These are phyloP conservation scores for Anas acuta DNA, from an alignment of 2,797 vertebrate species.

Conservation along the genomic window DNA sequence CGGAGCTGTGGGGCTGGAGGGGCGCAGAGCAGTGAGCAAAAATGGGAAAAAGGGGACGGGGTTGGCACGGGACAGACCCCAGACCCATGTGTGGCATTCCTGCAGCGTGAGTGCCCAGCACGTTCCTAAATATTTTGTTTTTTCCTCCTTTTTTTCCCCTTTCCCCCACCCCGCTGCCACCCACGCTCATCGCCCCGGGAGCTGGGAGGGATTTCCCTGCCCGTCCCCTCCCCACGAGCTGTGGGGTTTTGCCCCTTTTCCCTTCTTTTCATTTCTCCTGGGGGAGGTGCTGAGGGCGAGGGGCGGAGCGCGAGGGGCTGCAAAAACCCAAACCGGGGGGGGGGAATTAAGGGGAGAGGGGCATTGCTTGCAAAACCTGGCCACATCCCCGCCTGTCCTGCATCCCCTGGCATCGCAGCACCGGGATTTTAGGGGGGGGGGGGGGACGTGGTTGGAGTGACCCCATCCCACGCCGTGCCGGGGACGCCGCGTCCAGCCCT, in stretches of 20 bases:
- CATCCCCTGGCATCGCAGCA: fast-evolving
- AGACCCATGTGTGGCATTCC: no score
- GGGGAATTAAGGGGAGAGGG: not conserved
- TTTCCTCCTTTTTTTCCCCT: no score
- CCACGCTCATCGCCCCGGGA: fast-evolving
- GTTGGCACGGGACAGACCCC: fast-evolving
- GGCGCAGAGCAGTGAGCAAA: not conserved
- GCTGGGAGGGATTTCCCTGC: not conserved
- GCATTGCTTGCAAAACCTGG: not conserved
- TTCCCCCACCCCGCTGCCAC: not conserved
- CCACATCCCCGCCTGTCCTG: fast-evolving
- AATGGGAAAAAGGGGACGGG: no score
- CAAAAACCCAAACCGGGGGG: no score
- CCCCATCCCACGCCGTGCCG: constrained; percentile 10
- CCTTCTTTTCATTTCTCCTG: not conserved
- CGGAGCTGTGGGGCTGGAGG: fast-evolving
- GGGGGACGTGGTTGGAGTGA: not conserved
- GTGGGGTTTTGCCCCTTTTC: not conserved
- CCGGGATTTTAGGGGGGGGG: not conserved
- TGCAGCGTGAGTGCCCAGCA: no score
- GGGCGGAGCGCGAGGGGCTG: no score
- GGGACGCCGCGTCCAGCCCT: not conserved
- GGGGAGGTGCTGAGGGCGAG: not conserved
- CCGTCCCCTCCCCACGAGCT: not conserved
- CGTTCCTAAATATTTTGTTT: no score